Conservation (phyloP, 2,797 vertebrate genomes). For the Microctenopoma stevenorrisi region DNA sequence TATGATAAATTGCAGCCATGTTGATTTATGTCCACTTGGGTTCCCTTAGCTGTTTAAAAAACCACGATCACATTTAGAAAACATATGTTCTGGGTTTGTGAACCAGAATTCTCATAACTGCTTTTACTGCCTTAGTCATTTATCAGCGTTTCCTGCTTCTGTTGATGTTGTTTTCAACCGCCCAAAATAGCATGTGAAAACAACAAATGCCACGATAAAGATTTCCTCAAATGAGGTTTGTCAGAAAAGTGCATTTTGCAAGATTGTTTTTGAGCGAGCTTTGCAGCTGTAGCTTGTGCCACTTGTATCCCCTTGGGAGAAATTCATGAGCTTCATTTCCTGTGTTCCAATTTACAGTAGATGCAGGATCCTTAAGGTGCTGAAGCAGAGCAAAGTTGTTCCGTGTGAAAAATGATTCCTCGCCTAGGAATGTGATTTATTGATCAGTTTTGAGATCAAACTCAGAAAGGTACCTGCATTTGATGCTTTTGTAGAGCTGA, state of each 20-base stretch:
- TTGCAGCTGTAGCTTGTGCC: conserved; percentile 32
- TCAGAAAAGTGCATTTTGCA: conserved; percentile 7
- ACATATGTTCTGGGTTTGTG: conserved; percentile 9
- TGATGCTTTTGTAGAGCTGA: background rate
- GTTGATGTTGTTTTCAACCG: background rate
- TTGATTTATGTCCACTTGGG: conserved; percentile 48
- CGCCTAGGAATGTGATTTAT: conserved; percentile 47
- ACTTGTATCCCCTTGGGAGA: conserved; percentile 12
- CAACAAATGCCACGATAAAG: background rate
- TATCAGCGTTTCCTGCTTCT: conserved; percentile 12
- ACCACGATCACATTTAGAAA: background rate
- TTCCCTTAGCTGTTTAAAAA: conserved; percentile 43
- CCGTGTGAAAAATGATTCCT: conserved; percentile 44
- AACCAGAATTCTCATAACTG: background rate
- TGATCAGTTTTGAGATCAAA: conserved; percentile 40
- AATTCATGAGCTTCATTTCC: conserved; percentile 45
- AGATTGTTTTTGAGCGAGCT: background rate
- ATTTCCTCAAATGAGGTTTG: conserved; percentile 24
- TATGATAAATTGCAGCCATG: conserved; percentile 45
- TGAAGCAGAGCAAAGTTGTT: conserved; percentile 37
- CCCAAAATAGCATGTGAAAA: conserved; percentile 6
- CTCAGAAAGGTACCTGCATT: background rate
- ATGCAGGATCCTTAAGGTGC: conserved; percentile 35
- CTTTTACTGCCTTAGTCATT: conserved; percentile 18
- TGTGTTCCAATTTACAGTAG: conserved; percentile 12